A percentile compares a stretch with the other conserved stretches of the same genome.
Evolutionary conservation across 2,888 invertebrate genomes (phyloP).

Genomic region (Antheraea yamamai): DNA sequence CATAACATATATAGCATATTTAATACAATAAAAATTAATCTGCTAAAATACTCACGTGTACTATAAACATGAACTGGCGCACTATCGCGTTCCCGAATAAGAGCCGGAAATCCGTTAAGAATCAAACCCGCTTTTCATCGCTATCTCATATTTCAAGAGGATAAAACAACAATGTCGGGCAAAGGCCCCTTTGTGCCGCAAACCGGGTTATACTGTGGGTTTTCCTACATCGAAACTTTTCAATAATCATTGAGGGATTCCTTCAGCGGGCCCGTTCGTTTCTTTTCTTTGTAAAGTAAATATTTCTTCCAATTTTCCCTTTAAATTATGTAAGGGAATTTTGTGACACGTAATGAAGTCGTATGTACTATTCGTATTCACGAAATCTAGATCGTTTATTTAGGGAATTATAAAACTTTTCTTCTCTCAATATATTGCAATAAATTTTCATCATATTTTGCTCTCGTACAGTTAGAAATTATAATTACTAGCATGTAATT

Average conservation of each 20-base stretch:
- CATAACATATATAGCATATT: not conserved
- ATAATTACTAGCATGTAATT: no score
- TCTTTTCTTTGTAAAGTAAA: slow-evolving; percentile 2
- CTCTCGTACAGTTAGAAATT: no score
- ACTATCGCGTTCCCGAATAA: slow-evolving; percentile 23
- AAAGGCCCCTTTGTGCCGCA: slow-evolving; percentile 54
- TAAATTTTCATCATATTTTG: no score
- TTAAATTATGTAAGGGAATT: not conserved
- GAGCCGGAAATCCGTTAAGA: slow-evolving; percentile 46
- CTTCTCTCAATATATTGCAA: no score
- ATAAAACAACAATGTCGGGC: slow-evolving; percentile 46
- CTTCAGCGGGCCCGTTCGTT: slow-evolving; percentile 31
- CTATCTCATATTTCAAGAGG: slow-evolving; percentile 57
- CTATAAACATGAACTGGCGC: slow-evolving; percentile 12
- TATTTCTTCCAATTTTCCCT: slow-evolving; percentile 7
- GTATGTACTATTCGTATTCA: not conserved
- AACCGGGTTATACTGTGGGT: slow-evolving; percentile 48
- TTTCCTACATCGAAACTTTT: slow-evolving; percentile 56
- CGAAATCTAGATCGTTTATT: not conserved
- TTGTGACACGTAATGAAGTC: not conserved
- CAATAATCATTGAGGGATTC: slow-evolving; percentile 72
- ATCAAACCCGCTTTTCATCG: slow-evolving; percentile 48
- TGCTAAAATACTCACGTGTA: not conserved
- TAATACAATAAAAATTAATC: slow-evolving; percentile 1
- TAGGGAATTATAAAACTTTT: not conserved